Evolutionary conservation across 2,797 vertebrate genomes (phyloP), one percentile per base, ranked within the genome.

Genomic region (Eupleurogrammus muticus): DNA sequence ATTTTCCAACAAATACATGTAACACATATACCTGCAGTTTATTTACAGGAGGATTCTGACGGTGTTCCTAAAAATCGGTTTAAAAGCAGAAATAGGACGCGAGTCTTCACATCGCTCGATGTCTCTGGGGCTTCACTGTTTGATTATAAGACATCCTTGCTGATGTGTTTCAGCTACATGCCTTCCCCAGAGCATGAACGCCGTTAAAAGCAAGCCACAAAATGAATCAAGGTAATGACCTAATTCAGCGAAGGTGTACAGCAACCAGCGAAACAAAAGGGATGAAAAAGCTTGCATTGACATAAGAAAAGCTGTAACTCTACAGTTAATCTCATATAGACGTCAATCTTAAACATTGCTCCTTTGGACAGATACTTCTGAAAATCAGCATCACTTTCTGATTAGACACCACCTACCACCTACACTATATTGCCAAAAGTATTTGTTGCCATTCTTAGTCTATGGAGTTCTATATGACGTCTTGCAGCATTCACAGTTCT

Each of bases 21-120:
- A 9, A 10, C n/a, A 47, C 58, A 61, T 57, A 47, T 49, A 57
- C 17, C 53, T 42, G 50, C 40, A 28, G 38, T 48, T 51, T 51
- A 20, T 21, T 23, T 6, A 17, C 20, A 40, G 17, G 54, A 35
- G 17, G 2, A 38, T 24, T 46, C 21, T 42, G 23, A 10, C 38
- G 20, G 16, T 28, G 49, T 54, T 32, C 52, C 35, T 51, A 5
- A 32, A 14, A 17, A 47, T 38, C 7, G 24, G 28, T 17, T 19
- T 2, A 16, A 60, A n/a, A 46, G 2, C 24, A 19, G 17, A 28
- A 56, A 28, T 32, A 47, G 10, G 5, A 34, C 36, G 2, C 5
- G 13, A 28, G 3, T 0, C 3, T 47, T 51, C 5, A 38, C 38
- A 32, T 55, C 16, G 53, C 21, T 32, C 1, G 23, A 52, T 17